Percentiles rank a stretch among this genome's conserved stretches.
Evolutionary conservation across 1,140 invertebrate species (phyloP).

Genomic region (Drosophila orosa): DNA sequence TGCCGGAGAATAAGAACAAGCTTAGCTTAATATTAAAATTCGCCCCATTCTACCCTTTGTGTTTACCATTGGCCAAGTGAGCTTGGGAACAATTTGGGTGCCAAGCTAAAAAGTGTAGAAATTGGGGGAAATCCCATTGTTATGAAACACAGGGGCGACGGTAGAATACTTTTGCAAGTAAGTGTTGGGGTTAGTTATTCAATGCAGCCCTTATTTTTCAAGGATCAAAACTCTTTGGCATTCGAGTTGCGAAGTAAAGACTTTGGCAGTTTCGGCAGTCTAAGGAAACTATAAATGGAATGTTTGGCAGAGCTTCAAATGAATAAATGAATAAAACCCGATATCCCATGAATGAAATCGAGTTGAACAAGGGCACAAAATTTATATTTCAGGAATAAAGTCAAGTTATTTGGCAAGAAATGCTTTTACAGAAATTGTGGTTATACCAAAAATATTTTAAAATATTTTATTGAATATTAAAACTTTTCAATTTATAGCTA

Average conservation of each 20-base stretch:
- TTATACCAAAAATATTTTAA: neutral
- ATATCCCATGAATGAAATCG: slow-evolving; percentile 46
- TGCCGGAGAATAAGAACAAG: slow-evolving; percentile 43
- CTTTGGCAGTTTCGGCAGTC: slow-evolving; percentile 38
- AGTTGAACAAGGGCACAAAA: slow-evolving; percentile 22
- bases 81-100: slow-evolving; percentile 57
- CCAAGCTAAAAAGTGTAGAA: slow-evolving; percentile 43
- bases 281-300: slow-evolving; percentile 35
- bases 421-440: slow-evolving; percentile 10
- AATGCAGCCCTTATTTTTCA: slow-evolving; percentile 10
- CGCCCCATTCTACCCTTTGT: neutral
- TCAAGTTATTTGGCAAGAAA: neutral
- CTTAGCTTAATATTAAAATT: slow-evolving; percentile 77
- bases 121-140: slow-evolving; percentile 47
- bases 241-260: slow-evolving; percentile 35
- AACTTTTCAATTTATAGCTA: neutral
- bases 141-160: slow-evolving; percentile 47
- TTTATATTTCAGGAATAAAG: neutral
- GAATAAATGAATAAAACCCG: slow-evolving; percentile 67
- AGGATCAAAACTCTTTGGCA: slow-evolving; percentile 43
- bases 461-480: neutral
- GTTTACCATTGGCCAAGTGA: slow-evolving; percentile 10
- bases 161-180: slow-evolving; percentile 49
- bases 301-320: slow-evolving; percentile 56
- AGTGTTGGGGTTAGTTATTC: slow-evolving; percentile 44